Evolutionary conservation across 2,797 vertebrate genomes (phyloP).

Genomic region (Molossus alvarezi): DNA sequence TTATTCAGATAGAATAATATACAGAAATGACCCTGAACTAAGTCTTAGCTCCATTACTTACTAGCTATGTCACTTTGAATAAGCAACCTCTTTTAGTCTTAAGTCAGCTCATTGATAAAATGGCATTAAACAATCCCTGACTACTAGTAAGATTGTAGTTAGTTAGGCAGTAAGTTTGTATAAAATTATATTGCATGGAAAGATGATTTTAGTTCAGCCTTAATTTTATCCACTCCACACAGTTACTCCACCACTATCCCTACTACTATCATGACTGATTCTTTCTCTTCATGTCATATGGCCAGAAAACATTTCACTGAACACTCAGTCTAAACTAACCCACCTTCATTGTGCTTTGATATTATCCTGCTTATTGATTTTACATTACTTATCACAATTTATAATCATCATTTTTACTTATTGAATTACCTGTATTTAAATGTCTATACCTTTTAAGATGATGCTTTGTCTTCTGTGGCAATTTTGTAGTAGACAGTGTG

Average conservation of each 20-base stretch:
- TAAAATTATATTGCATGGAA: background rate
- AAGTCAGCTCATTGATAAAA: conserved; percentile 9
- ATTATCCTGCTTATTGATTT: conserved; percentile 19
- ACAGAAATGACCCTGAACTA: background rate
- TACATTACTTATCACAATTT: conserved; percentile 27
- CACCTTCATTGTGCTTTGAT: background rate
- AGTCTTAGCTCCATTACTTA: background rate
- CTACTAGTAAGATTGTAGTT: background rate
- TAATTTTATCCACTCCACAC: background rate
- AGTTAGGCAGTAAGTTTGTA: background rate
- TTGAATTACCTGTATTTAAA: background rate
- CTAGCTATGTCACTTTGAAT: background rate
- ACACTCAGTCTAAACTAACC: background rate
- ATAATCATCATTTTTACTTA: background rate
- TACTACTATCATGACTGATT: background rate
- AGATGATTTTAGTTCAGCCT: background rate
- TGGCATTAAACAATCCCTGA: background rate
- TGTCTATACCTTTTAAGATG: background rate
- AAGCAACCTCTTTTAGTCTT: background rate
- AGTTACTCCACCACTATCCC: background rate
- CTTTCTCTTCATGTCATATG: background rate
- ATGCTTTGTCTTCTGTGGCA: background rate
- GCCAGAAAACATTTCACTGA: conserved; percentile 18
- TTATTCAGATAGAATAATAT: background rate
- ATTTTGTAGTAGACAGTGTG: background rate